These are phyloP conservation scores for Synanceia verrucosa DNA, from an alignment of 2,797 vertebrate genomes.

Conservation along the genomic window DNA sequence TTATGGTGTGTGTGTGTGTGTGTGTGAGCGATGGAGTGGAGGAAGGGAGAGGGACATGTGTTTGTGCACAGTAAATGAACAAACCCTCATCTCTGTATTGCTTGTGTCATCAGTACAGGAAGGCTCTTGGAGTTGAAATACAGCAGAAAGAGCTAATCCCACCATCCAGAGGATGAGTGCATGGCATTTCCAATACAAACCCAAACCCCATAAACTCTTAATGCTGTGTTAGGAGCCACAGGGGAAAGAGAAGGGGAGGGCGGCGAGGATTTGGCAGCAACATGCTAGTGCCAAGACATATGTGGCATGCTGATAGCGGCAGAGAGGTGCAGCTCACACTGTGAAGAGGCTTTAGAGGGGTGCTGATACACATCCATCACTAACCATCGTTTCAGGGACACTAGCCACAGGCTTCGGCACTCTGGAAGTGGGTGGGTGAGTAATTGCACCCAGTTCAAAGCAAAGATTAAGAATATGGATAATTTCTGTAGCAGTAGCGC, in stretches of 20 bases:
- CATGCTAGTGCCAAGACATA: slow-evolving; percentile 78
- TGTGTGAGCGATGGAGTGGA: slow-evolving; percentile 20
- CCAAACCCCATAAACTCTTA: slow-evolving; percentile 72
- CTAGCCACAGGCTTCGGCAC: slow-evolving; percentile 38
- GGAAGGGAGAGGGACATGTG: slow-evolving; percentile 66
- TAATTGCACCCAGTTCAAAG: slow-evolving; percentile 48
- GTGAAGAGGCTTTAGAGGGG: slow-evolving; percentile 62
- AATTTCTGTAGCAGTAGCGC: slow-evolving; percentile 29
- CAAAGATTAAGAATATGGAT: slow-evolving; percentile 47
- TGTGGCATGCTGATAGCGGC: slow-evolving; percentile 79
- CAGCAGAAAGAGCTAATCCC: slow-evolving; percentile 68
- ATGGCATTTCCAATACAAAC: slow-evolving; percentile 66
- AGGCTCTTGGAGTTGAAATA: slow-evolving; percentile 64
- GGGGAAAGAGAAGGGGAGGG: slow-evolving; percentile 59
- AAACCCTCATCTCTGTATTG: slow-evolving; percentile 74
- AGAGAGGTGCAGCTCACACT: slow-evolving; percentile 72
- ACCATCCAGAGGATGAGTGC: slow-evolving; percentile 56
- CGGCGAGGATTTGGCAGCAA: slow-evolving; percentile 75
- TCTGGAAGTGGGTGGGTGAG: slow-evolving; percentile 39
- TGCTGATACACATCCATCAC: slow-evolving; percentile 70
- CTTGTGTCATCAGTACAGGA: slow-evolving; percentile 78
- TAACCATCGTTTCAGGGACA: slow-evolving; percentile 34
- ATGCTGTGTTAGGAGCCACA: slow-evolving; percentile 72
- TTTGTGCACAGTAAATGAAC: slow-evolving; percentile 76
- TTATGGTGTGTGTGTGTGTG: slow-evolving; percentile 45